phyloP scores from a whole-genome alignment of 2,797 vertebrate genomes.

The Cuculus canorus region DNA sequence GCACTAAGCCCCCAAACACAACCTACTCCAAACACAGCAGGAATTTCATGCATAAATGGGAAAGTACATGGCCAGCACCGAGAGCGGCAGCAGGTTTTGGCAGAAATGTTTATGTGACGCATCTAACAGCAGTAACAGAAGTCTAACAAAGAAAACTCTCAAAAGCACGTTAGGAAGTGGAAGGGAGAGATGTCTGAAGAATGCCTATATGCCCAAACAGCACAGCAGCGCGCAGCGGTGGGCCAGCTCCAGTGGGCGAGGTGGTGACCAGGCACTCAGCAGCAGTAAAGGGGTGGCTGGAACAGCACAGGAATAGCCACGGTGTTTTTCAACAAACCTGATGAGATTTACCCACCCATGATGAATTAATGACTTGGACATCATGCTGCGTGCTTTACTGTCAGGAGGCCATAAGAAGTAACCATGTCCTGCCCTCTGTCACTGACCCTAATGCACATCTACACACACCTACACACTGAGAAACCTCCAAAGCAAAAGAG shows the following conservation, averaged over 20 bases:
- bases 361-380: not conserved
- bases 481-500: not conserved
- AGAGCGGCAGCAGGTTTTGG: rapidly evolving
- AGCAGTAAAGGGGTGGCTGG: not conserved
- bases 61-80: rapidly evolving
- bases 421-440: rapidly evolving
- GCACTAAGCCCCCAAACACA: not conserved
- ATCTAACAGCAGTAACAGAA: not conserved
- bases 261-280: not conserved
- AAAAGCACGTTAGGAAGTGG: not conserved
- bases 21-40: not conserved
- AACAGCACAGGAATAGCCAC: not conserved
- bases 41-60: rapidly evolving
- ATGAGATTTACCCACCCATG: rapidly evolving
- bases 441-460: rapidly evolving
- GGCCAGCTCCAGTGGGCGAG: not conserved
- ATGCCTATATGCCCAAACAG: rapidly evolving
- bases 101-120: no score
- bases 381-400: rapidly evolving
- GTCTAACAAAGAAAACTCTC: not conserved
- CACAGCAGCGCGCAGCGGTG: not conserved
- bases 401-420: not conserved
- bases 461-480: rapidly evolving
- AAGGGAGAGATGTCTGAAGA: not conserved
- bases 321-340: not conserved